A percentile compares a stretch with the other conserved stretches of the same genome.
Evolutionary conservation across 2,888 invertebrate genomes (phyloP).

Genomic region (Cenopis cana): DNA sequence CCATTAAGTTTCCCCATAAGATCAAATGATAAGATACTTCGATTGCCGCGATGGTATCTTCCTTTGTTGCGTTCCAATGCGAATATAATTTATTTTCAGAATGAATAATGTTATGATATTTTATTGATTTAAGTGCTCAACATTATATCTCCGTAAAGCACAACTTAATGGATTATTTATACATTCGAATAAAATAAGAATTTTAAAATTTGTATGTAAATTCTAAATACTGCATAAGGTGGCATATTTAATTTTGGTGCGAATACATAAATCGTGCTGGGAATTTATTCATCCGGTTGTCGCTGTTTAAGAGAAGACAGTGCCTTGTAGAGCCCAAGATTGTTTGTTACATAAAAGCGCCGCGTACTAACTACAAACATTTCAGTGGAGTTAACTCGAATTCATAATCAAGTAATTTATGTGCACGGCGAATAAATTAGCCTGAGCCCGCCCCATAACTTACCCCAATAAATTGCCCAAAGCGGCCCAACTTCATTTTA

Average conservation of each 20-base stretch:
- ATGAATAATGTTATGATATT: conserved; percentile 31
- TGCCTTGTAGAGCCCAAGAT: conserved; percentile 74
- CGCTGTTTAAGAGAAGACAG: conserved; percentile 59
- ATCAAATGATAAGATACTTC: conserved; percentile 50
- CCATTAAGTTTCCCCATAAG: conserved; percentile 60
- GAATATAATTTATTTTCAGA: conserved; percentile 32
- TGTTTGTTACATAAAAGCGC: conserved; percentile 80
- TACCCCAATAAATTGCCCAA: conserved; percentile 85
- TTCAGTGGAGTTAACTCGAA: conserved; percentile 83
- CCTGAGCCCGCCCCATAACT: conserved; percentile 83
- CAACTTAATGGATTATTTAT: background rate
- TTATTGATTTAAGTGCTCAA: conserved; percentile 18
- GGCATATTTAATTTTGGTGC: conserved; percentile 40
- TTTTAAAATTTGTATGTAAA: background rate
- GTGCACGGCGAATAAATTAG: conserved; percentile 86
- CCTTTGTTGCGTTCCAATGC: conserved; percentile 43
- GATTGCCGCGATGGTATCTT: conserved; percentile 45
- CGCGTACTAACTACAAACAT: conserved; percentile 81
- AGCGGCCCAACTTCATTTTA: conserved; percentile 85
- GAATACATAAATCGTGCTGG: conserved; percentile 41
- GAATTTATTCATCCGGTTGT: conserved; percentile 57
- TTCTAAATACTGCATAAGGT: conserved; percentile 4
- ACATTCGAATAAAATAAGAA: background rate
- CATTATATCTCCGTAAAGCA: background rate
- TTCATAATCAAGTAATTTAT: conserved; percentile 86